phyloP scores from a whole-genome alignment of 2,113 vertebrate genomes.

The Alethe diademata region DNA sequence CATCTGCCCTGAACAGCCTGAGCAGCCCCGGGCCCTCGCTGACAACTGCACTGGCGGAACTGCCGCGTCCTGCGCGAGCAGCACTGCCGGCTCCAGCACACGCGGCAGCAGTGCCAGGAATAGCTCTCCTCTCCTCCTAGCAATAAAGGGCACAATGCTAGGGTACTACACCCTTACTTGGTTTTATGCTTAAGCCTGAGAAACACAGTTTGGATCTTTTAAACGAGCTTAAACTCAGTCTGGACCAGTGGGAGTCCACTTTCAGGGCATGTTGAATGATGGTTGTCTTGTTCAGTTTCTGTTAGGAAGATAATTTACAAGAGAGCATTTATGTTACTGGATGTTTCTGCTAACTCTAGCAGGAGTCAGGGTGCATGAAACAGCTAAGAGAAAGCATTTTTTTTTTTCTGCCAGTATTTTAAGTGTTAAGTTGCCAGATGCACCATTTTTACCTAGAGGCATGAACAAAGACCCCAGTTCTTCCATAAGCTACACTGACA shows the following conservation, averaged over 20 bases:
- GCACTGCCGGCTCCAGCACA: not conserved
- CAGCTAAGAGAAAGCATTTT: not conserved
- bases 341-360: not conserved
- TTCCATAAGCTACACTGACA: not conserved
- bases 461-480: not conserved
- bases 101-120: not conserved
- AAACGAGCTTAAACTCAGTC: not conserved
- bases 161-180: fast-evolving
- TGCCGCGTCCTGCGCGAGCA: not conserved
- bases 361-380: fast-evolving
- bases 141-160: not conserved
- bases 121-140: not conserved
- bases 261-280: not conserved
- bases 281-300: not conserved
- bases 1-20: conserved; percentile 58
- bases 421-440: not conserved
- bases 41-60: not conserved
- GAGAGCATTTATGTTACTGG: not conserved
- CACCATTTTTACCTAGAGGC: not conserved
- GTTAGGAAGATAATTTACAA: not conserved
- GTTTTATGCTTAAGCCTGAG: not conserved
- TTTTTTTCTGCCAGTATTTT: not conserved
- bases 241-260: not conserved
- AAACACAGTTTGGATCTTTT: not conserved
- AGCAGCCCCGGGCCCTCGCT: conserved; percentile 26